A percentile compares a stretch with the other conserved stretches of the same genome.
phyloP scores from a whole-genome alignment of 2,888 invertebrate genomes.

The Cyclophora albipunctata region DNA sequence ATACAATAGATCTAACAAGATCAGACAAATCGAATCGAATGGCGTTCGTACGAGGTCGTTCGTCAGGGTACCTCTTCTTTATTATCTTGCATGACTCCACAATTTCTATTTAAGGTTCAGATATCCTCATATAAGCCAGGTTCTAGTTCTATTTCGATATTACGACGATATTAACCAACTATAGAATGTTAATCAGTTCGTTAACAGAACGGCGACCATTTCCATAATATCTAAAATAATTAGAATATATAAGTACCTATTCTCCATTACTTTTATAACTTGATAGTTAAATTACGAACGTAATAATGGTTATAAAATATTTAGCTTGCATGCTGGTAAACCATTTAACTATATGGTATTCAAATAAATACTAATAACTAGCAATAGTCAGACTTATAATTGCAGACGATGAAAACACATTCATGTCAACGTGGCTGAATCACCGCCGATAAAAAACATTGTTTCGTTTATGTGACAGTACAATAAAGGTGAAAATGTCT shows the following conservation, averaged over 20 bases:
- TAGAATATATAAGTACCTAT: too few species aligned
- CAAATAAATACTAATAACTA: slow-evolving; percentile 1
- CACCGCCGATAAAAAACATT: slow-evolving; percentile 16
- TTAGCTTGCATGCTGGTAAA: slow-evolving; percentile 12
- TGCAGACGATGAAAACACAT: slow-evolving; percentile 12
- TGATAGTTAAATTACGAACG: too few species aligned
- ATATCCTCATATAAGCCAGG: background rate
- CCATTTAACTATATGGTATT: slow-evolving; percentile 1
- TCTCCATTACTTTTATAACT: too few species aligned
- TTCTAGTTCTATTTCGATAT: background rate
- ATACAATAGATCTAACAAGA: slow-evolving; percentile 32
- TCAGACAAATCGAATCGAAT: slow-evolving; percentile 38
- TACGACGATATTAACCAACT: too few species aligned
- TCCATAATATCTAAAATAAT: too few species aligned
- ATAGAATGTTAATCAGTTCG: too few species aligned
- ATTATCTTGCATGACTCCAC: slow-evolving; percentile 47
- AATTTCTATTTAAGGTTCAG: slow-evolving; percentile 7
- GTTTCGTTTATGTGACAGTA: slow-evolving; percentile 29
- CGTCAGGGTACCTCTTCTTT: slow-evolving; percentile 26
- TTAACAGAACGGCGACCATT: too few species aligned
- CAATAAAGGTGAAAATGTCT: slow-evolving; percentile 45
- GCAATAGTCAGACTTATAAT: slow-evolving; percentile 1
- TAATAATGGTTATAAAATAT: background rate
- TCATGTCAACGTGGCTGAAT: slow-evolving; percentile 16
- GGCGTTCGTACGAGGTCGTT: slow-evolving; percentile 32